Evolutionary conservation across 2,113 vertebrate genomes (phyloP), one percentile per base, ranked within the genome.

Genomic region (Probosciger aterrimus): DNA sequence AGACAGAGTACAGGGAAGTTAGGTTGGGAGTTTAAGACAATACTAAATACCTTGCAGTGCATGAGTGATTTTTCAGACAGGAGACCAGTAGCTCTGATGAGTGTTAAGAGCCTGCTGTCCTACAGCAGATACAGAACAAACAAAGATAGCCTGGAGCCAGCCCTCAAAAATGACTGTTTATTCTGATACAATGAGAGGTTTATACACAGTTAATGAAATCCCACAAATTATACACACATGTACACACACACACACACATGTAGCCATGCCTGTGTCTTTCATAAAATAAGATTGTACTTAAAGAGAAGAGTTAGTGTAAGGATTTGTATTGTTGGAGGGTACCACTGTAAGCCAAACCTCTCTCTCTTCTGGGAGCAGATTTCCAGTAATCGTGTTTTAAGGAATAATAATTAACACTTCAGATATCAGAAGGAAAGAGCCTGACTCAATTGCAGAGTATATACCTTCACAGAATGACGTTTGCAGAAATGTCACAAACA

Each of bases 341-440:
- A 65, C 11, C 49, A 43, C 22, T 63, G 17, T 78, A 63, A 90
- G 55, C 27, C 59, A 86, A 90, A 60, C 10, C 20, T 86, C 35
- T 47, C 0, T 39, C 20, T 88, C 47, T 55, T 68, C 52, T 60
- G 76, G 37, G 69, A 84, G 39, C 17, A 86, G 60, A 81, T 24
- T 46, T 76, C 75, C 63, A 94, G 71, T 49, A 87, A 77, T 22
- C 70, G 33, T 78, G 13, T 44, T 78, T 75, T 6, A 2, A 55
- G 39, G 50, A 83, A 90, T 88, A 95, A 93, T 90, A 86, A 84
- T 92, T 92, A 88, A 86, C 75, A 78, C 64, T 86, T 91, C 53
- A 74, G 49, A 28, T 80, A 93, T 65, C 53, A 86, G 79, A 88
- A 63, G 50, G 10, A 79, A 92, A 92, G 47, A 85, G 53, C 16